Conservation (phyloP, 1,140 invertebrate genomes). For the Drosophila sucinea region DNA sequence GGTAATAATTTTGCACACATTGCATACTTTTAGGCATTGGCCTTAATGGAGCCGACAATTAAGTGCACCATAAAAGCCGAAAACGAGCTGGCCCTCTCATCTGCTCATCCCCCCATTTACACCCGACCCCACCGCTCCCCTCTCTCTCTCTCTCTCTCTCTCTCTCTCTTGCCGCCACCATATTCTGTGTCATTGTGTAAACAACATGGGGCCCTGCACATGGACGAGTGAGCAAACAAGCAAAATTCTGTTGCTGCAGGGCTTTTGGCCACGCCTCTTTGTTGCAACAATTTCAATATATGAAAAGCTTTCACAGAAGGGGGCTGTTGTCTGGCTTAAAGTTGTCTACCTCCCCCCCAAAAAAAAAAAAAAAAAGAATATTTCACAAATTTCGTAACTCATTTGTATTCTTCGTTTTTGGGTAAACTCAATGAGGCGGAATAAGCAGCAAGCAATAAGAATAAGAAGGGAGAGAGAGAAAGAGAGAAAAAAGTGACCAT, state of each 20-base stretch:
- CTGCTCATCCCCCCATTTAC: background rate
- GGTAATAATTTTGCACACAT: conserved; percentile 59
- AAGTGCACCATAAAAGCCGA: conserved; percentile 43
- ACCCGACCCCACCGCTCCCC: background rate
- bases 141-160: conserved; percentile 24
- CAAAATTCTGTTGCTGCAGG: conserved; percentile 18
- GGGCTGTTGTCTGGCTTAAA: background rate
- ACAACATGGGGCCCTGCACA: conserved; percentile 2
- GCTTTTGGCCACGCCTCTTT: conserved; percentile 41
- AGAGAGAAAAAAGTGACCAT: conserved; percentile 24
- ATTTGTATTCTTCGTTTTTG: conserved; percentile 44
- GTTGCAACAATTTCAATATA: conserved; percentile 50
- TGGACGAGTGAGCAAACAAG: conserved; percentile 32
- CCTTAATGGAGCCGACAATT: conserved; percentile 56
- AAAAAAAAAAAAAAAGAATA: background rate
- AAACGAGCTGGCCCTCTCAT: conserved; percentile 8
- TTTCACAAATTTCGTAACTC: conserved; percentile 12
- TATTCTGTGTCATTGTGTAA: conserved; percentile 12
- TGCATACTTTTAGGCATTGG: conserved; percentile 54
- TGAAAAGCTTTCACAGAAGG: background rate
- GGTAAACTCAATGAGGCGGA: conserved; percentile 59
- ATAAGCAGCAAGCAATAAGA: conserved; percentile 48
- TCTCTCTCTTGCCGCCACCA: conserved; percentile 1
- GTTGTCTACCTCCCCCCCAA: background rate
- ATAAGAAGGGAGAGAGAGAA: background rate